Evolutionary conservation across 2,888 invertebrate genomes (phyloP).

Genomic region (Chromoteleia sp.): DNA sequence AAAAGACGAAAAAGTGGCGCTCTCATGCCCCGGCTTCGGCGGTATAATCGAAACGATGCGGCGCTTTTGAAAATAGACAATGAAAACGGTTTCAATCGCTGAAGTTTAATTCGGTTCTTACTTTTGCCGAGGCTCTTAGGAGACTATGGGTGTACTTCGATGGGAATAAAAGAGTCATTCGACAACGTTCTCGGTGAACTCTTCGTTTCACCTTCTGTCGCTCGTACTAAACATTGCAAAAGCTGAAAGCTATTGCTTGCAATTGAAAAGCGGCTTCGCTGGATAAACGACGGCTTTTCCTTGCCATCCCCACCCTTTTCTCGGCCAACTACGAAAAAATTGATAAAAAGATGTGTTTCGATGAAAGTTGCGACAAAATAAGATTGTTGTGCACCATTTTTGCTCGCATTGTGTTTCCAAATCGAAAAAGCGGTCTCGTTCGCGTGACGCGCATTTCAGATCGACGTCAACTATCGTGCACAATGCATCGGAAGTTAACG

Average conservation of each 20-base stretch:
- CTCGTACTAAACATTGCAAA: conserved; percentile 53
- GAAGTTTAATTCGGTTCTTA: conserved; percentile 68
- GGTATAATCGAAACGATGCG: conserved; percentile 64
- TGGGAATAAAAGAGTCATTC: conserved; percentile 61
- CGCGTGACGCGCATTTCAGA: conserved; percentile 5
- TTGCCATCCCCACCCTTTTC: background rate
- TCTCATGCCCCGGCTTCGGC: conserved; percentile 5
- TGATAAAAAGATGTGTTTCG: conserved; percentile 44
- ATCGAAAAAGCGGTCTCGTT: conserved; percentile 30
- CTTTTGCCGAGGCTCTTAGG: conserved; percentile 39
- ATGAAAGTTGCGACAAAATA: conserved; percentile 38
- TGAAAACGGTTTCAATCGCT: conserved; percentile 64
- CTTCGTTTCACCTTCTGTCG: conserved; percentile 45
- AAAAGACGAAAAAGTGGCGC: conserved; percentile 45
- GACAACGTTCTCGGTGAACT: conserved; percentile 49
- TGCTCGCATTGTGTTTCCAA: conserved; percentile 9
- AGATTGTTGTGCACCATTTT: conserved; percentile 27
- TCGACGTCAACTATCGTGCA: background rate
- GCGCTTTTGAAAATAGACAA: conserved; percentile 67
- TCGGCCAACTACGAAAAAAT: conserved; percentile 26
- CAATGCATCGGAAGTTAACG: conserved; percentile 35
- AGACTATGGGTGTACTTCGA: conserved; percentile 51
- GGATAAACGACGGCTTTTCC: conserved; percentile 22
- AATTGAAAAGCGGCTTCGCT: conserved; percentile 51
- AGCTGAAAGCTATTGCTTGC: conserved; percentile 44